Conservation (phyloP, 2,888 invertebrate genomes). For the Oligia strigilis region DNA sequence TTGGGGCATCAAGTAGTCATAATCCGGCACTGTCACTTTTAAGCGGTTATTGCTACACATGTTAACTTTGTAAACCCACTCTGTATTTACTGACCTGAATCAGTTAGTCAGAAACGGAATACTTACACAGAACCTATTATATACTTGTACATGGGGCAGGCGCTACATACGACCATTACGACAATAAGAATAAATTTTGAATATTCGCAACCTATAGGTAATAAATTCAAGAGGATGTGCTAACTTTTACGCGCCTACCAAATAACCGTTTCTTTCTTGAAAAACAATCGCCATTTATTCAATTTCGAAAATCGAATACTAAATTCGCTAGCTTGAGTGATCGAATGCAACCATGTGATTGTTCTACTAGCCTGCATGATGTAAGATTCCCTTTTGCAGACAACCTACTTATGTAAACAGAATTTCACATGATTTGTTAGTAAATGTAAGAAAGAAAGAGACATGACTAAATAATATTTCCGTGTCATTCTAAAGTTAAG, state of each 20-base stretch:
- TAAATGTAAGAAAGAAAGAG: neutral
- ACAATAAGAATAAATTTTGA: neutral
- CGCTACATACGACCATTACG: neutral
- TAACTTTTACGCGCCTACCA: no score
- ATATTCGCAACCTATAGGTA: neutral
- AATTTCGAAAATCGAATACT: neutral
- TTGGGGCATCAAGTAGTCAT: no score
- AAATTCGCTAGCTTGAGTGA: neutral
- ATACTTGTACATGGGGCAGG: neutral
- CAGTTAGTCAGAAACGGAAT: neutral
- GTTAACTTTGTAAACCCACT: neutral
- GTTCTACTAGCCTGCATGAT: neutral
- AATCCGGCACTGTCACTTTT: neutral
- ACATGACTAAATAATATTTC: conserved; percentile 6
- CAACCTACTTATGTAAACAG: neutral
- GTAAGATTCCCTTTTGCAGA: neutral
- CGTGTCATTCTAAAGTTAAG: neutral
- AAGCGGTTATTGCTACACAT: neutral
- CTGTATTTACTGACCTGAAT: neutral
- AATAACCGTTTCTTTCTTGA: neutral
- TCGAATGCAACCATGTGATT: neutral
- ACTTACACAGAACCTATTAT: neutral
- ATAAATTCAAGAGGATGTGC: neutral
- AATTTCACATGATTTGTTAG: neutral
- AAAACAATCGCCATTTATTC: neutral